These are phyloP conservation scores for Zaprionus obscuricornis DNA, from an alignment of 2,888 invertebrate genomes.

Conservation along the genomic window DNA sequence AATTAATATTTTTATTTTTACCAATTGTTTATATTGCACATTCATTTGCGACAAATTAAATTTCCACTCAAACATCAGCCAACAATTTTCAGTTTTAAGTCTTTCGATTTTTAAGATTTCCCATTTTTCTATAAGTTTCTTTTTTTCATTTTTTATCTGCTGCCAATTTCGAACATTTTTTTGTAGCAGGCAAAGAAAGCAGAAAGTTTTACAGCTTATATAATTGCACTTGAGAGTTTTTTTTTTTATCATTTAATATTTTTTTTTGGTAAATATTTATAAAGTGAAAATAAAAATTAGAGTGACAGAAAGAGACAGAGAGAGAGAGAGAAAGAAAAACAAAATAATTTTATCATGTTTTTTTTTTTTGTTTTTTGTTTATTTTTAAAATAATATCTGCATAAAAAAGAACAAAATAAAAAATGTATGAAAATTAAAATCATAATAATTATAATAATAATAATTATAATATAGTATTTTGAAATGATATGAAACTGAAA, in stretches of 20 bases:
- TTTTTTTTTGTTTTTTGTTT: conserved; percentile 47
- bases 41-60: conserved; percentile 23
- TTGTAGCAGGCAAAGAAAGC: conserved; percentile 66
- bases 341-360: conserved; percentile 45
- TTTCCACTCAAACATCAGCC: conserved; percentile 59
- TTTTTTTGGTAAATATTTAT: conserved; percentile 2
- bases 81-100: conserved; percentile 67
- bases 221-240: conserved; percentile 72
- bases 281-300: conserved; percentile 18
- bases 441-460: conserved; percentile 37
- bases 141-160: conserved; percentile 3
- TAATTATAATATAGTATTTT: conserved; percentile 20
- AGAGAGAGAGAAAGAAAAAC: conserved; percentile 3
- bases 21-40: conserved; percentile 22
- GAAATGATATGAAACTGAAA: conserved; percentile 54
- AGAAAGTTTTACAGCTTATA: conserved; percentile 63
- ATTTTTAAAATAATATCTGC: conserved; percentile 66
- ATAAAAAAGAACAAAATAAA: conserved; percentile 72
- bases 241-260: conserved; percentile 7
- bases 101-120: conserved; percentile 64
- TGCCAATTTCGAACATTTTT: conserved; percentile 34
- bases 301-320: not conserved
- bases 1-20: conserved; percentile 9
- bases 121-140: conserved; percentile 6
- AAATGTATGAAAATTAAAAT: conserved; percentile 54